Percentiles rank a stretch among this genome's conserved stretches.
Conservation (phyloP, 2,113 vertebrate genomes). For the Centrocercus urophasianus region DNA sequence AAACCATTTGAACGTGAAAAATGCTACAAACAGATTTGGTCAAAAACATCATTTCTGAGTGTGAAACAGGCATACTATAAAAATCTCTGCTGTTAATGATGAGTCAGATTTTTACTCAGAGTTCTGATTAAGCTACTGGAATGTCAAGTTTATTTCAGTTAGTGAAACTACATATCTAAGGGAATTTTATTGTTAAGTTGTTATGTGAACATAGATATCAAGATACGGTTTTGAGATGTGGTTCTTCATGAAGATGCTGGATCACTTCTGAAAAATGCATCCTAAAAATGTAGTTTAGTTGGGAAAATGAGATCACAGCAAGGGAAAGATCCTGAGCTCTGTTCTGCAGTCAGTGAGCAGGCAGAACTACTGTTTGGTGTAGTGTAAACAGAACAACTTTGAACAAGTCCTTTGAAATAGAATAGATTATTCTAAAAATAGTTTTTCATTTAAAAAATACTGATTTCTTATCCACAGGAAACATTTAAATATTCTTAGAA, state of each 20-base stretch:
- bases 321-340: neutral
- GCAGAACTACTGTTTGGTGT: fast-evolving
- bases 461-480: neutral
- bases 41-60: neutral
- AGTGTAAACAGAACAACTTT: neutral
- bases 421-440: neutral
- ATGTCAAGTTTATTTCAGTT: neutral
- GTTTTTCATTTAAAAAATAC: fast-evolving
- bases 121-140: neutral
- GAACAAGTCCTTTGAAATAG: neutral
- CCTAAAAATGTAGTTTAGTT: neutral
- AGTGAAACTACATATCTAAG: neutral
- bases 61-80: neutral
- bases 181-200: neutral
- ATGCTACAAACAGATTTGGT: neutral
- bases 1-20: neutral
- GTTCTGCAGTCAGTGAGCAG: neutral
- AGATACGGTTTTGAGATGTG: neutral
- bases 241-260: neutral
- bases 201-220: neutral
- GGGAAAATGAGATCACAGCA: neutral
- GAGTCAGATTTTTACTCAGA: neutral
- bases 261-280: neutral
- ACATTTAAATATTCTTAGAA: conserved; percentile 5
- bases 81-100: neutral